These are phyloP conservation scores for Sarcophaga subvicina DNA, from an alignment of 2,888 invertebrate genomes.

Conservation along the genomic window DNA sequence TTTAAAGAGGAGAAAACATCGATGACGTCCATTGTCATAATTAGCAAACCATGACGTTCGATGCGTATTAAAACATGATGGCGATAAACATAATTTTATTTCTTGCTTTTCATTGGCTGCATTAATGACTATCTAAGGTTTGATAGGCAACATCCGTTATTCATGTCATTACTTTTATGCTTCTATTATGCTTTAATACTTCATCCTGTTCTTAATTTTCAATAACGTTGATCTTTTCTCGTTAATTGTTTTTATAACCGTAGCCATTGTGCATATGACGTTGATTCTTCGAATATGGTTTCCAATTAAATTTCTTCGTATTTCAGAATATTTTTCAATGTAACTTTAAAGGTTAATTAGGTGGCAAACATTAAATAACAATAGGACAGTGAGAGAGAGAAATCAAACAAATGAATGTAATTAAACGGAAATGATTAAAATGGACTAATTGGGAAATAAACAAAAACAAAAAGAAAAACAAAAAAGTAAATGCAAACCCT, in stretches of 20 bases:
- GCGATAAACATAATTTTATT: no score
- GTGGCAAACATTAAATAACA: background rate
- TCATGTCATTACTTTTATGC: background rate
- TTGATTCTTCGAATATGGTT: conserved; percentile 5
- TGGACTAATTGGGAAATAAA: conserved; percentile 12
- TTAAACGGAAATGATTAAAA: background rate
- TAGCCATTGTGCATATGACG: background rate
- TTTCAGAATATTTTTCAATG: background rate
- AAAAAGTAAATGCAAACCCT: no score
- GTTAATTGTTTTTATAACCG: conserved; percentile 4
- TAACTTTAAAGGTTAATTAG: conserved; percentile 42
- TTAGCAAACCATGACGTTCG: no score
- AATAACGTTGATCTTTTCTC: conserved; percentile 15
- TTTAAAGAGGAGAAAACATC: background rate
- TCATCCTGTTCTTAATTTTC: conserved; percentile 17
- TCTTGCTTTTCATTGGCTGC: background rate
- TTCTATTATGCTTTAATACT: background rate
- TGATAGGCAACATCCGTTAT: background rate
- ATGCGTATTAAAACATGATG: no score
- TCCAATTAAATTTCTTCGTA: background rate
- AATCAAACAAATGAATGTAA: background rate
- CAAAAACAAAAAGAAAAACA: background rate
- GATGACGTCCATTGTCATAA: background rate
- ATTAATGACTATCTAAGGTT: background rate
- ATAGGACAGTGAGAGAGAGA: background rate